Conservation (phyloP, 1,140 invertebrate species). For the Saccostrea glomerata region DNA sequence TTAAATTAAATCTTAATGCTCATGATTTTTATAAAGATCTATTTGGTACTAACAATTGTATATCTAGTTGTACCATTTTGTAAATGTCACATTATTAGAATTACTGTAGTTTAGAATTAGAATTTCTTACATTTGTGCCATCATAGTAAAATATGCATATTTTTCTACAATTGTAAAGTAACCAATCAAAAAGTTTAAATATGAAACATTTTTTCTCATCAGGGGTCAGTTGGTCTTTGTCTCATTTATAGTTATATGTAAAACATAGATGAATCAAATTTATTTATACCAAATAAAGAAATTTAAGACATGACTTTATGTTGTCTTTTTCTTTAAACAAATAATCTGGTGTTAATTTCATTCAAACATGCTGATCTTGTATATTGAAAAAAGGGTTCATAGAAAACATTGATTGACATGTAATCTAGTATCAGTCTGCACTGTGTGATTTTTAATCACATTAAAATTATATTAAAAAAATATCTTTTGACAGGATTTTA, state of each 20-base stretch:
- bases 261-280: slow-evolving; percentile 19
- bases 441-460: too few relatives aligned
- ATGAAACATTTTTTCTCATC: not conserved
- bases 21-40: not conserved
- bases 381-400: too few relatives aligned
- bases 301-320: not conserved
- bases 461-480: too few relatives aligned
- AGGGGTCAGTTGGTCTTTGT: slow-evolving; percentile 8
- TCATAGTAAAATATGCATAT: slow-evolving; percentile 22
- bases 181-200: slow-evolving; percentile 11
- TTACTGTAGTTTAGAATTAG: not conserved
- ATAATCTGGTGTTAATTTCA: too few relatives aligned
- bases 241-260: slow-evolving; percentile 18
- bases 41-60: not conserved
- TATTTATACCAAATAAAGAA: slow-evolving; percentile 38
- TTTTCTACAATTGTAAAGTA: slow-evolving; percentile 21
- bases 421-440: too few relatives aligned
- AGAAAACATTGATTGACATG: too few relatives aligned
- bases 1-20: not conserved
- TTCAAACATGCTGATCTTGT: too few relatives aligned
- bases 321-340: too few relatives aligned
- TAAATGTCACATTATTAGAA: not conserved
- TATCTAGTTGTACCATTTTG: slow-evolving; percentile 14
- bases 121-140: slow-evolving; percentile 1
- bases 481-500: too few relatives aligned